Evolutionary conservation across 2,797 vertebrate species (phyloP).

Genomic region (Ctenochaetus hawaiiensis): DNA sequence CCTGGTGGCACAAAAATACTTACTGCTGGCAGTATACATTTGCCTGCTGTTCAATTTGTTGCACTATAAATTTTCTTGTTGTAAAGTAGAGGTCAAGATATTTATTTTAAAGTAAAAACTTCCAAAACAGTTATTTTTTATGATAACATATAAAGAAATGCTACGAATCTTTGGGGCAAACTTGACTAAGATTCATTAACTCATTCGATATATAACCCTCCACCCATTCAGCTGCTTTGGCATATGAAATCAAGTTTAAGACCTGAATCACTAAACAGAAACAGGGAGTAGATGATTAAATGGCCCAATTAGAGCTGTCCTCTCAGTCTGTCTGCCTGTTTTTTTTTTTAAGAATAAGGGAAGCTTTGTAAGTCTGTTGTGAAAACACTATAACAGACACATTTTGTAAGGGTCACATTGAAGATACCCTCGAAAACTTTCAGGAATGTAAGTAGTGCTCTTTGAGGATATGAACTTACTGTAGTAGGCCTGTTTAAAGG

Average conservation of each 20-base stretch:
- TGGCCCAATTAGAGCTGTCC: background rate
- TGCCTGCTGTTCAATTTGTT: background rate
- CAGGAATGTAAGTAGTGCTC: slow-evolving; percentile 9
- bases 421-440: slow-evolving; percentile 6
- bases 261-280: slow-evolving; percentile 25
- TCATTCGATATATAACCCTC: slow-evolving; percentile 6
- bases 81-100: background rate
- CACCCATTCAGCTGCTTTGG: slow-evolving; percentile 1
- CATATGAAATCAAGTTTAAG: slow-evolving; percentile 17
- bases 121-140: background rate
- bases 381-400: slow-evolving; percentile 22
- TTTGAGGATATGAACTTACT: slow-evolving; percentile 8
- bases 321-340: background rate
- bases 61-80: background rate
- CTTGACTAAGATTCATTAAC: background rate
- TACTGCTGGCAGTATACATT: no score
- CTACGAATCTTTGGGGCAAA: background rate
- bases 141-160: background rate
- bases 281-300: slow-evolving; percentile 22
- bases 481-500: background rate
- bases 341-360: background rate
- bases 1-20: slow-evolving; percentile 53
- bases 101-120: background rate
- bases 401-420: slow-evolving; percentile 11
- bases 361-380: slow-evolving; percentile 4